Conservation (phyloP, 2,797 vertebrate genomes). For the Poecilia wingei region DNA sequence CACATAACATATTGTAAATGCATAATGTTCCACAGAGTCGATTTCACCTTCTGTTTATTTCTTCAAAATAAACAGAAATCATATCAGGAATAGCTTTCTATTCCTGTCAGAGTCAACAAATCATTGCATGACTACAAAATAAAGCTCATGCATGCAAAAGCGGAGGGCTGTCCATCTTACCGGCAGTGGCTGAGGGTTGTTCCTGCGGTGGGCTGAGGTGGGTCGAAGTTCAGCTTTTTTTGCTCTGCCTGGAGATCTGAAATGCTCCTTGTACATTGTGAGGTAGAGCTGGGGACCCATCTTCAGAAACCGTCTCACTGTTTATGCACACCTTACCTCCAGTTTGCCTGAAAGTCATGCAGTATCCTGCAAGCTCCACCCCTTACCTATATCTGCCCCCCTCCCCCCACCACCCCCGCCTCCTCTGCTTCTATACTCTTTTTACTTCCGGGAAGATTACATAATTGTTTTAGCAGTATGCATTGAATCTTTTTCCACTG, state of each 20-base stretch:
- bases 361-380: slow-evolving; percentile 64
- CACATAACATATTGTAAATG: neutral
- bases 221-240: slow-evolving; percentile 67
- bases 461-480: neutral
- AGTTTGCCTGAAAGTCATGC: slow-evolving; percentile 29
- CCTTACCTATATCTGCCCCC: slow-evolving; percentile 8
- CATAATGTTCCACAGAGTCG: neutral
- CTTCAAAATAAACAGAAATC: neutral
- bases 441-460: neutral
- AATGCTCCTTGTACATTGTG: slow-evolving; percentile 80
- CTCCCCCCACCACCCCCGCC: neutral
- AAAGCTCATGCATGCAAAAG: neutral
- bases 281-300: slow-evolving; percentile 75
- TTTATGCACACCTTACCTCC: slow-evolving; percentile 25
- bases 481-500: neutral
- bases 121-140: neutral
- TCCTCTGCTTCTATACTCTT: too few species aligned
- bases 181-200: slow-evolving; percentile 82
- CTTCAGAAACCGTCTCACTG: slow-evolving; percentile 24
- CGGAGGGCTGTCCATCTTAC: slow-evolving; percentile 63
- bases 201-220: slow-evolving; percentile 80
- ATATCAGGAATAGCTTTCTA: neutral
- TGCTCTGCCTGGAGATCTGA: slow-evolving; percentile 56
- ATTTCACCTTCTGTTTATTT: neutral
- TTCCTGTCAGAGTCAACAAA: neutral